Conservation (phyloP, 2,113 vertebrate genomes). For the Hypocryptadius cinnamomeus region DNA sequence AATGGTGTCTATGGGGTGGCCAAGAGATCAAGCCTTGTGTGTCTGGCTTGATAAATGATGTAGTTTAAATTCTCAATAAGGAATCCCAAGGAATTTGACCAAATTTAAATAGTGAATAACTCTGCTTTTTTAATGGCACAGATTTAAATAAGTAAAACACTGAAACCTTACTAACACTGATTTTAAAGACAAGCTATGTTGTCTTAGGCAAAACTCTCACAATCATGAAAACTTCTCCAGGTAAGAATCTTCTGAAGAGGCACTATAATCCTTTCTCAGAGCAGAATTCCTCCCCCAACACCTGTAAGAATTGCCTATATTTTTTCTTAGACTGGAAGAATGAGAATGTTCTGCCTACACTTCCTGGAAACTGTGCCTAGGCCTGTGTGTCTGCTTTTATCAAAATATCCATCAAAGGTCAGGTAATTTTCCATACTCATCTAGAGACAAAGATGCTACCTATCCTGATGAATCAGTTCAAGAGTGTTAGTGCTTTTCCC, state of each 20-base stretch:
- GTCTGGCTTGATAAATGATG: not conserved
- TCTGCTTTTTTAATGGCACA: not conserved
- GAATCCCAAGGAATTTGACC: not conserved
- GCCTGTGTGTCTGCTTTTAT: constrained; percentile 16
- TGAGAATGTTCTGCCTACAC: not conserved
- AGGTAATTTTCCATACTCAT: constrained; percentile 61
- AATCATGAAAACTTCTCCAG: not conserved
- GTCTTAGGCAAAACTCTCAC: not conserved
- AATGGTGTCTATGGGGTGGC: not conserved
- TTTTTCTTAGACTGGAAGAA: not conserved
- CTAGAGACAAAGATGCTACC: constrained; percentile 9
- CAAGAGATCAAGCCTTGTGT: not conserved
- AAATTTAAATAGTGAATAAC: not conserved
- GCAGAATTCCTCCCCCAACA: not conserved
- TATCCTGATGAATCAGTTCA: constrained; percentile 8
- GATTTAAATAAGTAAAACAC: not conserved
- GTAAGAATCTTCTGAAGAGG: not conserved
- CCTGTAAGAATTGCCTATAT: not conserved
- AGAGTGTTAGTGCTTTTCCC: not conserved
- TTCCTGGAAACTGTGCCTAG: constrained; percentile 59
- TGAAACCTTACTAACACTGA: not conserved
- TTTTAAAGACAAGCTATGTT: not conserved
- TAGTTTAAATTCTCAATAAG: not conserved
- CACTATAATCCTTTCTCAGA: not conserved
- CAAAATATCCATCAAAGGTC: constrained; percentile 63